These are phyloP conservation scores for Aselliscus stoliczkanus DNA, from an alignment of 2,797 vertebrate genomes.

Conservation along the genomic window DNA sequence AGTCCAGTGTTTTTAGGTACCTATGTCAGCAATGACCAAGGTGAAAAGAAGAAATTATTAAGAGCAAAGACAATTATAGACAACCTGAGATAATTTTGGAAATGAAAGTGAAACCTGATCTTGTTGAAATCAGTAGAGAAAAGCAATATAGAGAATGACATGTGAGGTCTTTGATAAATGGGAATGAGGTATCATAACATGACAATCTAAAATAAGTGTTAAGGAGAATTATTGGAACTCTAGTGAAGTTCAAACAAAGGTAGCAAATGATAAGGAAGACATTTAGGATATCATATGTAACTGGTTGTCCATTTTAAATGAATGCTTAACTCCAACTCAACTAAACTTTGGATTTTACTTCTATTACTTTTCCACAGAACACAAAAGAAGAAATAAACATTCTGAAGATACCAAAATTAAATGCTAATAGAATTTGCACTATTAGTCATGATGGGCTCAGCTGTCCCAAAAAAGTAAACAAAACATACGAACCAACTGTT, in stretches of 20 bases:
- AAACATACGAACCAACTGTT: neutral
- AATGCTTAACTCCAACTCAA: neutral
- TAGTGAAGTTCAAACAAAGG: neutral
- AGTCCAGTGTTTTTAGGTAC: neutral
- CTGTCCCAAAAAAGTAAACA: neutral
- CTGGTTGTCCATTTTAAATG: neutral
- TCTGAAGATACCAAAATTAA: neutral
- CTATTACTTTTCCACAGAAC: neutral
- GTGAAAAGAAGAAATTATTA: neutral
- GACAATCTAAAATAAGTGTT: neutral
- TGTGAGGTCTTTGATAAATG: neutral
- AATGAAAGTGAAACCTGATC: neutral
- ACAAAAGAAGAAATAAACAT: neutral
- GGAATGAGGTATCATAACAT: neutral
- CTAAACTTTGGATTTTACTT: neutral
- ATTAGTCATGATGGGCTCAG: neutral
- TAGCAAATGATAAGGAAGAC: neutral
- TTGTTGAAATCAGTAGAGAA: neutral
- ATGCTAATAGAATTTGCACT: neutral
- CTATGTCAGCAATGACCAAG: neutral
- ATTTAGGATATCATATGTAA: neutral
- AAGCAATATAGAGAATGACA: neutral
- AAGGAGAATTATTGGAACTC: neutral
- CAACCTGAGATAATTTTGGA: neutral
- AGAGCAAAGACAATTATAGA: neutral